These are phyloP conservation scores for Bembecia ichneumoniformis DNA, from an alignment of 2,888 invertebrate genomes.

Conservation along the genomic window DNA sequence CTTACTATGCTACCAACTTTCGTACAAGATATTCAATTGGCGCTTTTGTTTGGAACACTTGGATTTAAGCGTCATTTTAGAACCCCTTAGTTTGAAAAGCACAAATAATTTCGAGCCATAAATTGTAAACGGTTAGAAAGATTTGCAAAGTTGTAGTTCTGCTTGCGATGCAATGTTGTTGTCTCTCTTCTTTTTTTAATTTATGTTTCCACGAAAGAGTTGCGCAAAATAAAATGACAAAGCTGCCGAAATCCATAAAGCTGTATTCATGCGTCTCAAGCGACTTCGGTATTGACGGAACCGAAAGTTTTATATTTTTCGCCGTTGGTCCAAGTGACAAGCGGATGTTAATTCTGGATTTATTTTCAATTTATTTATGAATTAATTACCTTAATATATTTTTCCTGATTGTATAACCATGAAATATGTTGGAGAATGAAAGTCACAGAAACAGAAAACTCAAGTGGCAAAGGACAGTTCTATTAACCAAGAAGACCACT, in stretches of 20 bases:
- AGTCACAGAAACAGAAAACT: no score
- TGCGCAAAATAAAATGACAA: slow-evolving; percentile 35
- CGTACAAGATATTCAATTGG: slow-evolving; percentile 25
- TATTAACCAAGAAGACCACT: no score
- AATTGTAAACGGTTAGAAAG: not conserved
- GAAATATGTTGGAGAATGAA: no score
- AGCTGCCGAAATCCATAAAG: slow-evolving; percentile 66
- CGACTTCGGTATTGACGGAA: slow-evolving; percentile 39
- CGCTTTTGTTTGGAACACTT: no score
- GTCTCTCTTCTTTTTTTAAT: not conserved
- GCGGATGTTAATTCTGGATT: not conserved
- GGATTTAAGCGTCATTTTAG: no score
- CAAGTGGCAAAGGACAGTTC: no score
- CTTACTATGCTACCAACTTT: no score
- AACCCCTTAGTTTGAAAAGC: no score
- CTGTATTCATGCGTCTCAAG: slow-evolving; percentile 36
- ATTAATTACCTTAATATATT: no score
- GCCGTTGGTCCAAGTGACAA: slow-evolving; percentile 13
- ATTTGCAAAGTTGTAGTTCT: not conserved
- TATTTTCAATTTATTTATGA: no score
- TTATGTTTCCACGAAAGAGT: slow-evolving; percentile 7
- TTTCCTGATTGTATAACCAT: no score
- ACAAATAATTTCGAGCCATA: no score
- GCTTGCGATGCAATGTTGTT: not conserved
- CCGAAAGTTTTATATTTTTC: slow-evolving; percentile 33